Conservation (phyloP, 30 jellyfish, hydroid and myxozoan species). For the Pseudorhiza aurosa region DNA sequence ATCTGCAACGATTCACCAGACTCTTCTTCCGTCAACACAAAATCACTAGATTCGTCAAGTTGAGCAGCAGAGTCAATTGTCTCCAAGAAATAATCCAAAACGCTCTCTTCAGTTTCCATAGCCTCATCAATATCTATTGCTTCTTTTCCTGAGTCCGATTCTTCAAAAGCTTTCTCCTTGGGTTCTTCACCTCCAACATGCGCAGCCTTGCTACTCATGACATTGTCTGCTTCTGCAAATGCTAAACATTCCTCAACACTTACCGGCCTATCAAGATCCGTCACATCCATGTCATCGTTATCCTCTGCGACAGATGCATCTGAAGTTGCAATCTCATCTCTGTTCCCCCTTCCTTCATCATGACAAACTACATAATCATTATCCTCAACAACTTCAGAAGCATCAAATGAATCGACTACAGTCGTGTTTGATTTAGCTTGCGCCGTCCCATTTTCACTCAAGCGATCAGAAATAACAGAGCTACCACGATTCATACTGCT, state of each 20-base stretch:
- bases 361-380: not conserved
- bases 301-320: too few relatives aligned
- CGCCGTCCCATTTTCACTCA: not conserved
- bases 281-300: too few relatives aligned
- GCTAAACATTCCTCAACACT: too few relatives aligned
- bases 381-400: not conserved
- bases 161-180: too few relatives aligned
- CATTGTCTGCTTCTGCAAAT: too few relatives aligned
- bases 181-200: too few relatives aligned
- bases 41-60: conserved; percentile 10
- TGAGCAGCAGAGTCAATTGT: conserved; percentile 17
- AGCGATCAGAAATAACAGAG: not conserved
- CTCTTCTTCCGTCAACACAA: not conserved
- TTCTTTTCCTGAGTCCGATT: too few relatives aligned
- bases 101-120: conserved; percentile 16
- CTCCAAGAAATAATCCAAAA: conserved; percentile 14
- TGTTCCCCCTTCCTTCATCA: too few relatives aligned
- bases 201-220: too few relatives aligned
- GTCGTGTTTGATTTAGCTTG: not conserved
- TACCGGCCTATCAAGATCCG: too few relatives aligned
- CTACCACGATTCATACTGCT: not conserved
- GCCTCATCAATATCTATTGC: too few relatives aligned
- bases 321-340: too few relatives aligned
- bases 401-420: not conserved
- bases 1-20: not conserved